phyloP scores from a whole-genome alignment of 2,888 invertebrate species.

The Pherbina coryleti region DNA sequence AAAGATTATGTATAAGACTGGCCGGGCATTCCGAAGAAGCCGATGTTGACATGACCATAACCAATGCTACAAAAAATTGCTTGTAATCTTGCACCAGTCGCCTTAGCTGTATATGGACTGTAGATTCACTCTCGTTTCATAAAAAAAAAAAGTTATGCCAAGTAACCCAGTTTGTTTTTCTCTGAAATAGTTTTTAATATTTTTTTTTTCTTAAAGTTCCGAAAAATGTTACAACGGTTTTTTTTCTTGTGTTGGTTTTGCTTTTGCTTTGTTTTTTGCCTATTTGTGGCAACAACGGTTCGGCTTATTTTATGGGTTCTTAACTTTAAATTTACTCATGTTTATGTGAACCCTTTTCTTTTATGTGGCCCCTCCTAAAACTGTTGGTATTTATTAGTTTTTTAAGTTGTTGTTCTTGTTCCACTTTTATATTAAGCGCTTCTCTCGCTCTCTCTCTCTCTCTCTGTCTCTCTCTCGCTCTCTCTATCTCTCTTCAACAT shows the following conservation, averaged over 20 bases:
- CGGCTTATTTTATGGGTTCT: background rate
- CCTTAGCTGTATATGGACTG: background rate
- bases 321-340: background rate
- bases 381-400: no score
- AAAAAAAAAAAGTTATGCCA: slow-evolving; percentile 13
- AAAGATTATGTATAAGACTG: background rate
- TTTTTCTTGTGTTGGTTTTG: background rate
- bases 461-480: background rate
- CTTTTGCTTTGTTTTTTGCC: background rate
- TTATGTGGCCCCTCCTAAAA: background rate
- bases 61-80: background rate
- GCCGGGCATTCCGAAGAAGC: background rate
- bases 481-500: background rate
- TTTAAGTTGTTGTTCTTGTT: background rate
- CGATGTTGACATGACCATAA: background rate
- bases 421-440: background rate
- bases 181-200: background rate
- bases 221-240: background rate
- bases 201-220: background rate
- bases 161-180: slow-evolving; percentile 21
- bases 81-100: background rate
- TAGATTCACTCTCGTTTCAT: background rate
- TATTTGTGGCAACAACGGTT: background rate
- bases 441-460: background rate
- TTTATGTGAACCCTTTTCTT: background rate